Evolutionary conservation across 2,888 invertebrate genomes (phyloP).

Genomic region (Norana najaformis): DNA sequence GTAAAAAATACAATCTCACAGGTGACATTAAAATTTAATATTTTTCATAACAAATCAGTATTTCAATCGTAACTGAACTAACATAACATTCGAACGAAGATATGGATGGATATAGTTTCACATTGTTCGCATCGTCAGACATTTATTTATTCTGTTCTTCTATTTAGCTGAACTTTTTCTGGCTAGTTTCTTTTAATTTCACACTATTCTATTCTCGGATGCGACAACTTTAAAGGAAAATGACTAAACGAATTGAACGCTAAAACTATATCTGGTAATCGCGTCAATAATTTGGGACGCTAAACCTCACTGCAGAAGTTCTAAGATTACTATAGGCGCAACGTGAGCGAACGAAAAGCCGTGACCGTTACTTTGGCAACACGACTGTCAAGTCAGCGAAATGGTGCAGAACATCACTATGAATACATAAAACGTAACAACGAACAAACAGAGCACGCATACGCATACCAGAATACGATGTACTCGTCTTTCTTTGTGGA

Average conservation of each 20-base stretch:
- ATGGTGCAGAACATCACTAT: not conserved
- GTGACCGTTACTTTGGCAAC: slow-evolving; percentile 5
- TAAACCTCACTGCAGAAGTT: too few relatives aligned
- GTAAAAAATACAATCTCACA: too few relatives aligned
- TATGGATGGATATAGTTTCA: too few relatives aligned
- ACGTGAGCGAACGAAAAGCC: not conserved
- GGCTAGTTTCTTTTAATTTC: not conserved
- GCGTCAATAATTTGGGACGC: not conserved
- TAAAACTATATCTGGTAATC: not conserved
- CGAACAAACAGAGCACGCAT: not conserved
- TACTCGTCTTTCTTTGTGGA: not conserved
- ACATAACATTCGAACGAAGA: too few relatives aligned
- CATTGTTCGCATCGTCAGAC: too few relatives aligned
- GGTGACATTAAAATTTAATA: not conserved
- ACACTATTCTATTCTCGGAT: not conserved
- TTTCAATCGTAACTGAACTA: not conserved
- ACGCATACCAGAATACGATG: not conserved
- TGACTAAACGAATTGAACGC: not conserved
- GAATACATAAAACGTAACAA: not conserved
- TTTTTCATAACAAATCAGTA: not conserved
- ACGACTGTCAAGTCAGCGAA: not conserved
- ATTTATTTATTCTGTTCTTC: too few relatives aligned
- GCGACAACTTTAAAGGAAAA: not conserved
- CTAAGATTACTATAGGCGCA: too few relatives aligned
- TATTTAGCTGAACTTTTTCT: not conserved